phyloP scores from a whole-genome alignment of 1,140 invertebrate genomes.

The Aphelinus atriplicis region DNA sequence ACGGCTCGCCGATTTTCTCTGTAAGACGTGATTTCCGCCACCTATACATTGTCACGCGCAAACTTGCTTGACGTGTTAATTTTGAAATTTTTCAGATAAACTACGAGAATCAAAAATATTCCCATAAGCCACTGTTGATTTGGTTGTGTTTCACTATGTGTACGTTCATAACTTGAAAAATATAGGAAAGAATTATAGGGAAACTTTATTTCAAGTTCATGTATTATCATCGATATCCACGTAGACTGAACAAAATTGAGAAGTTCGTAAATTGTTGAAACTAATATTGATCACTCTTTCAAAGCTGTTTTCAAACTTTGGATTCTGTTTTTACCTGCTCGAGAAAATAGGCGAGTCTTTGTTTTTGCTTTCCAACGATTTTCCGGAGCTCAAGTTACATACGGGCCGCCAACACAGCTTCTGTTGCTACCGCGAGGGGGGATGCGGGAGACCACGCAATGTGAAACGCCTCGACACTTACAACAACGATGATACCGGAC shows the following conservation, averaged over 20 bases:
- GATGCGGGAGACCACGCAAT: conserved; percentile 28
- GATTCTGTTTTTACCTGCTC: too few species aligned
- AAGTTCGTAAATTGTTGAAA: too few species aligned
- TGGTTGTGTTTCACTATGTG: too few species aligned
- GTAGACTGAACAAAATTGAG: too few species aligned
- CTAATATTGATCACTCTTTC: too few species aligned
- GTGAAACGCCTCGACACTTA: conserved; percentile 10
- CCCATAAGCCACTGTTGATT: too few species aligned
- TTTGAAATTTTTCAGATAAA: not conserved
- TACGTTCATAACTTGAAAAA: too few species aligned
- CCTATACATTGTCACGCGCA: conserved; percentile 8
- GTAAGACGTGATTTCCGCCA: conserved; percentile 11
- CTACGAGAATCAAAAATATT: not conserved
- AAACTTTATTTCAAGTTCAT: too few species aligned
- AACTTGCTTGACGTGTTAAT: conserved; percentile 31
- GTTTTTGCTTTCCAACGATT: conserved; percentile 28
- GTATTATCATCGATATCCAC: too few species aligned
- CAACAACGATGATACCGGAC: not conserved
- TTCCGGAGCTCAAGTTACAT: conserved; percentile 38
- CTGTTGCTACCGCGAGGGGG: not conserved
- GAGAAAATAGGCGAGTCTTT: too few species aligned
- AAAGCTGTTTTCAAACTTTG: too few species aligned
- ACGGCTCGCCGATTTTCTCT: not conserved
- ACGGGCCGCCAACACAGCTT: conserved; percentile 5
- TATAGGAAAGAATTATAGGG: too few species aligned